phyloP scores from a whole-genome alignment of 92 coral and sea anemone species.

The Bergia puertoricense region DNA sequence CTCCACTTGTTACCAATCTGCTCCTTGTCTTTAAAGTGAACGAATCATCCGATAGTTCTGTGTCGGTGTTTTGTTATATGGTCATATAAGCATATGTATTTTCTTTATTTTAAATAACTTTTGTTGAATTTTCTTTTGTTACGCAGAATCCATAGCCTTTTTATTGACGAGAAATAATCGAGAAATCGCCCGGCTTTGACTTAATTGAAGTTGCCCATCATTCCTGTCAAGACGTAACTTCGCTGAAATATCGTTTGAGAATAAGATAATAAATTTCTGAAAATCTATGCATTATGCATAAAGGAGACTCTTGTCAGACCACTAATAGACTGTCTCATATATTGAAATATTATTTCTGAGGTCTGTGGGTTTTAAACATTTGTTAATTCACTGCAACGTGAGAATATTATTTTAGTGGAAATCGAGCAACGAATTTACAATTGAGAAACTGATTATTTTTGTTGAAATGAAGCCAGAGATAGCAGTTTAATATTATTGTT shows the following conservation, averaged over 20 bases:
- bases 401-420: not conserved
- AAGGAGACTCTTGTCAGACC: constrained; percentile 4
- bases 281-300: constrained; percentile 3
- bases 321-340: constrained; percentile 1
- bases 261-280: not conserved
- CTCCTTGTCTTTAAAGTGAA: not conserved
- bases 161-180: too few species aligned
- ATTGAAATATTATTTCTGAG: not conserved
- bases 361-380: constrained; percentile 6
- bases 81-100: not conserved
- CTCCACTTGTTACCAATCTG: not conserved
- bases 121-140: not conserved
- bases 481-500: not conserved
- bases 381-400: constrained; percentile 3
- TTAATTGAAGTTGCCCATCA: too few species aligned
- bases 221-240: not conserved
- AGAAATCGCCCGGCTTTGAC: not conserved
- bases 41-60: not conserved
- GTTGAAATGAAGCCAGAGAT: not conserved
- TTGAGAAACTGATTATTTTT: not conserved
- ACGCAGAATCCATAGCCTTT: not conserved
- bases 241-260: not conserved
- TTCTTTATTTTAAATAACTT: not conserved
- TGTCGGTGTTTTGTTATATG: not conserved
- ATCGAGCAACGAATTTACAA: not conserved